Conservation (phyloP, 2,113 vertebrate species). For the Willisornis vidua region DNA sequence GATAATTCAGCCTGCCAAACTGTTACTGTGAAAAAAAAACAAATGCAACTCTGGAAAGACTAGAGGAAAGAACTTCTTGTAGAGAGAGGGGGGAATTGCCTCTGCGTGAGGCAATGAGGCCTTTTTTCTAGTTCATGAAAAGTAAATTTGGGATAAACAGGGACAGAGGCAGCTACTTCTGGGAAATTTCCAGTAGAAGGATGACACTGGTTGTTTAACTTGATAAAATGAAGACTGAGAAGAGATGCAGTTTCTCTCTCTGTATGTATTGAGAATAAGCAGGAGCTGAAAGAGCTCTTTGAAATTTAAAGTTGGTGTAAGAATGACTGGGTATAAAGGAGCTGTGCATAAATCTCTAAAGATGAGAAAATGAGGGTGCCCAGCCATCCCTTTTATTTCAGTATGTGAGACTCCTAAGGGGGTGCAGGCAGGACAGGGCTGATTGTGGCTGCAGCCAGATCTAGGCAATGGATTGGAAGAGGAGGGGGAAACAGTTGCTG, state of each 20-base stretch:
- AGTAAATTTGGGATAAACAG: not conserved
- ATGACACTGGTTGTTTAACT: not conserved
- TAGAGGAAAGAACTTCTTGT: not conserved
- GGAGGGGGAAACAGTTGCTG: not conserved
- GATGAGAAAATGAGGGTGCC: not conserved
- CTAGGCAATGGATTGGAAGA: not conserved
- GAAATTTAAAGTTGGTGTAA: not conserved
- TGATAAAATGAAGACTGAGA: not conserved
- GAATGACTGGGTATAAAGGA: not conserved
- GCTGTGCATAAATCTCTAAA: not conserved
- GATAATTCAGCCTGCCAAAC: not conserved
- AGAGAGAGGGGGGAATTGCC: not conserved
- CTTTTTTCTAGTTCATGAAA: not conserved
- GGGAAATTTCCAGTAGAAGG: not conserved
- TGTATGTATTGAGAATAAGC: not conserved
- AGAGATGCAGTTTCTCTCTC: not conserved
- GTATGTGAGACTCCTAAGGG: rapidly evolving
- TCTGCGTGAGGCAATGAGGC: not conserved
- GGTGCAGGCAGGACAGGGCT: not conserved
- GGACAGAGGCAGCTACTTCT: not conserved
- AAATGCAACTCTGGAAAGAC: not conserved
- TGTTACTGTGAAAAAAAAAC: not conserved
- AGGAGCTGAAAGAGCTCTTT: not conserved
- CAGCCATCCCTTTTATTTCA: not conserved
- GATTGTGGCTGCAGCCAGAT: not conserved